A percentile compares a stretch with the other conserved stretches of the same genome.
These are phyloP conservation scores for Sicus ferrugineus DNA, from an alignment of 2,888 invertebrate genomes.

Conservation along the genomic window DNA sequence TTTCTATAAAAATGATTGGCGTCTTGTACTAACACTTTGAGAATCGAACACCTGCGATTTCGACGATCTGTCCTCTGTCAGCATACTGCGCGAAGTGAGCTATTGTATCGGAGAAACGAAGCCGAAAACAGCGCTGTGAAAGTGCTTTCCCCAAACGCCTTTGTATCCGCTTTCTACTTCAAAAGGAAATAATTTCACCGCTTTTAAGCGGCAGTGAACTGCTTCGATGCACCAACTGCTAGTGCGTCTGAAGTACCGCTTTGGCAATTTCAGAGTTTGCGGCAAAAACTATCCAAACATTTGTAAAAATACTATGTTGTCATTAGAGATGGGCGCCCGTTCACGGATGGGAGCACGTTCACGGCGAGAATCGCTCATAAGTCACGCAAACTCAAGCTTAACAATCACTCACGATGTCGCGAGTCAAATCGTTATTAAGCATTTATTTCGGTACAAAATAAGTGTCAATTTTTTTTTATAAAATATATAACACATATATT, in stretches of 20 bases:
- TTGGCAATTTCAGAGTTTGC: no score
- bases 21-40: not conserved
- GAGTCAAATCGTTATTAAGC: no score
- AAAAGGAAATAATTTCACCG: conserved; percentile 6
- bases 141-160: not conserved
- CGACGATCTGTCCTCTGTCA: not conserved
- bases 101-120: not conserved
- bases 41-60: not conserved
- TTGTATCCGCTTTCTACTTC: conserved; percentile 38
- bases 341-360: no score
- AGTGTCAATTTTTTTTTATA: not conserved
- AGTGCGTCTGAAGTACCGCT: no score
- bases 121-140: conserved; percentile 7
- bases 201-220: not conserved
- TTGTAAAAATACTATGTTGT: no score
- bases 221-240: not conserved
- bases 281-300: no score
- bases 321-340: no score
- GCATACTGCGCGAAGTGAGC: conserved; percentile 22
- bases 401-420: no score
- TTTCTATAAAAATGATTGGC: not conserved
- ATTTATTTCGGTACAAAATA: not conserved
- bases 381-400: no score
- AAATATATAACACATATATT: not conserved
- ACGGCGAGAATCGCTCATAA: no score